These are phyloP conservation scores for Arion vulgaris DNA, from an alignment of 1,140 invertebrate species.

Conservation along the genomic window DNA sequence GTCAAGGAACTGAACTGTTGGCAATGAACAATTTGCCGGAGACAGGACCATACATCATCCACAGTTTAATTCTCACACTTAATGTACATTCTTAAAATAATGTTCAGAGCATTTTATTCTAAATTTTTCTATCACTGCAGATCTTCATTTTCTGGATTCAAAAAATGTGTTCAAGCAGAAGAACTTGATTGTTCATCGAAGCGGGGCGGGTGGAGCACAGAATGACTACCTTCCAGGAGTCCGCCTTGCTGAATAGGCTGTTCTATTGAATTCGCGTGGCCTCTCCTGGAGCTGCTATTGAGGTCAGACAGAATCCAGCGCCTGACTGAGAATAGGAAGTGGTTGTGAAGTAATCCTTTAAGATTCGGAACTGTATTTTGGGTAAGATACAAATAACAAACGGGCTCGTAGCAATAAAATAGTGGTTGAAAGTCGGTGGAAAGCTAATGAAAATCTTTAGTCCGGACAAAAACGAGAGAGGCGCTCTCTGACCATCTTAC, in stretches of 20 bases:
- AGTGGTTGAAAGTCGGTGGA: background rate
- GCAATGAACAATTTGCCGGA: background rate
- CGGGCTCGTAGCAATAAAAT: background rate
- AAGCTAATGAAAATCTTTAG: background rate
- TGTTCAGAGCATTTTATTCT: background rate
- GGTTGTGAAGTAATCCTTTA: background rate
- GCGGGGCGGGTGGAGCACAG: background rate
- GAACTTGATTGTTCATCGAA: background rate
- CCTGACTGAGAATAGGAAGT: background rate
- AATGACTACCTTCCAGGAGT: background rate
- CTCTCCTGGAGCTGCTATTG: background rate
- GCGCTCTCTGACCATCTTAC: too few relatives aligned
- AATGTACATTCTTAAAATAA: background rate
- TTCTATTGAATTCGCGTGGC: background rate
- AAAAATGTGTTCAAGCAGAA: background rate
- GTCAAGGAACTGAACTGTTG: background rate
- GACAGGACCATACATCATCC: background rate
- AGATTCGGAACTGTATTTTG: background rate
- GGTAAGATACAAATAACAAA: too few relatives aligned
- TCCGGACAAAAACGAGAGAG: too few relatives aligned
- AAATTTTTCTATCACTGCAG: background rate
- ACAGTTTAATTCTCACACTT: background rate
- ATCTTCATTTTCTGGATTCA: background rate
- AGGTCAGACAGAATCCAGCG: background rate
- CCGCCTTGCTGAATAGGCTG: background rate